phyloP scores from a whole-genome alignment of 2,113 vertebrate genomes.

The Platysteira castanea region DNA sequence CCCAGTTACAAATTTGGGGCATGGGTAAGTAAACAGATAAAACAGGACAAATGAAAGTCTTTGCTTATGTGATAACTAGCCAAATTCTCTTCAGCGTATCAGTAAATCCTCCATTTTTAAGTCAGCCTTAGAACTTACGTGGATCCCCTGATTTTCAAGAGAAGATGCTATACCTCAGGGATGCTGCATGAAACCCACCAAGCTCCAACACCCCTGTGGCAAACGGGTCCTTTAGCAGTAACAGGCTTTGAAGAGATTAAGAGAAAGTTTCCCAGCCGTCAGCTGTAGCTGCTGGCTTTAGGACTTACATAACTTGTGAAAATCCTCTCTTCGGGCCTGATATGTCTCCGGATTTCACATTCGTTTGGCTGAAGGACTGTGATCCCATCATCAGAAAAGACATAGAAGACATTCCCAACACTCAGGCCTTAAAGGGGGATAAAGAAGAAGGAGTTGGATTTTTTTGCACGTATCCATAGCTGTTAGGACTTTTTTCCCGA shows the following conservation, averaged over 20 bases:
- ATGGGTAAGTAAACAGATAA: not conserved
- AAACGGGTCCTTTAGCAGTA: not conserved
- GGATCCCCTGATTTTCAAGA: not conserved
- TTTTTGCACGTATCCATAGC: not conserved
- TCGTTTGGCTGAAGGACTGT: conserved; percentile 84
- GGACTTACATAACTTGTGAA: conserved; percentile 86
- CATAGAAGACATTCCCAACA: conserved; percentile 95
- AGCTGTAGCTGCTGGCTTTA: not conserved
- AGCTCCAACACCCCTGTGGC: not conserved
- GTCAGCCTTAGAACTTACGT: not conserved
- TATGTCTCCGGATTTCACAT: conserved; percentile 89
- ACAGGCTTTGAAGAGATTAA: not conserved
- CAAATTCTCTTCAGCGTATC: not conserved
- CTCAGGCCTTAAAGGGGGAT: conserved; percentile 81
- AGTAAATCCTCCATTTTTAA: not conserved
- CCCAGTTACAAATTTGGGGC: not conserved
- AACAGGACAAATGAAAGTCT: not conserved
- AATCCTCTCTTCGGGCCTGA: conserved; percentile 85
- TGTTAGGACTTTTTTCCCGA: not conserved
- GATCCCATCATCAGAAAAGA: conserved; percentile 91
- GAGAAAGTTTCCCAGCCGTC: not conserved
- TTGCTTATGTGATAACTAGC: not conserved
- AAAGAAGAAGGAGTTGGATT: conserved; percentile 19
- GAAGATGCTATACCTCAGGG: not conserved
- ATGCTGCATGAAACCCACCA: not conserved